Evolutionary conservation across 2,113 vertebrate genomes (phyloP), one percentile per base, ranked within the genome.

Genomic region (Scytalopus superciliaris): DNA sequence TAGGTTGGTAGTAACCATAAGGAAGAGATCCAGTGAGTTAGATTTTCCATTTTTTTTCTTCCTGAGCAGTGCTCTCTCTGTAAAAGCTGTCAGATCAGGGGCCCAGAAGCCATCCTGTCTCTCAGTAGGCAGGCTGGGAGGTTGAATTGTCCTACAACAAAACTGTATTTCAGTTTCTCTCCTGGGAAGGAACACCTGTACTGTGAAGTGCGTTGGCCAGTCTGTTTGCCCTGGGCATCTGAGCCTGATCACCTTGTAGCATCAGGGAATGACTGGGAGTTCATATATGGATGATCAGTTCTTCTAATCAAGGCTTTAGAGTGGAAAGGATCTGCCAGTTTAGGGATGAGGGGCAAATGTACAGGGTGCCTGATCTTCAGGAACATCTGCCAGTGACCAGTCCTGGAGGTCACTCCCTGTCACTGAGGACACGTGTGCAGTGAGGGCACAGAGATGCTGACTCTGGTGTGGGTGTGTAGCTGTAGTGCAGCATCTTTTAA

Each of bases 381-480:
- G 52, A 84, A 12, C 55, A 50, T 53, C 37, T 66, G 30, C 33
- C 7, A 10, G 40, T n/a, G 59, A 39, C 33, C 40, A 75, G n/a
- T 11, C 3, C 1, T 21, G 56, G 11, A 37, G 56, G 25, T 80
- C 8, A 12, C 24, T 50, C 44, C 10, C 17, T 69, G 78, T 10
- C 57, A 33, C 8, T 22, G 49, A 59, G 31, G 37, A 18, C 3
- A 31, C 17, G 6, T 1, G 11, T 10, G 62, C 28, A 28, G 39
- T 21, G 22, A 47, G n/a, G n/a, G 11, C 56, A 84, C 53, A 44
- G 57, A 6, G 12, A 31, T 84, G 59, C 52, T 28, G 24, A 31
- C 40, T 39, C 19, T 28, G 24, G 45, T 19, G 21, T 8, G 28
- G 25, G 22, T 35, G 12, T 0, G 0, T 23, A 1, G 33, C 24